phyloP scores from a whole-genome alignment of 2,888 invertebrate species.

The Tanytarsus gracilentus region DNA sequence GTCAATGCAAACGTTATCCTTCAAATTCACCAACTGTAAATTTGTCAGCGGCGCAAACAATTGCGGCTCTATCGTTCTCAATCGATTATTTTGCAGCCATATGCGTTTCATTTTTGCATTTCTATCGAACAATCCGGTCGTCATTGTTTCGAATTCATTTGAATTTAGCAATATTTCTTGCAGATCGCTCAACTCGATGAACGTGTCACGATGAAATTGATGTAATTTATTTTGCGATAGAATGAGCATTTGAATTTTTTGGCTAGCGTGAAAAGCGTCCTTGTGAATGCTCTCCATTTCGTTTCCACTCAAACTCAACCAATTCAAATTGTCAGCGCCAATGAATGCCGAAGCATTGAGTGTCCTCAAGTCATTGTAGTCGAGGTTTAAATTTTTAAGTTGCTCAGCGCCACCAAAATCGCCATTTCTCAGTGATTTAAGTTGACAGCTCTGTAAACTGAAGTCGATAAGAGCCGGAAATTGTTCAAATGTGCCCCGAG shows the following conservation, averaged over 20 bases:
- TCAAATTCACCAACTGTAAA: not conserved
- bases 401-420: constrained; percentile 13
- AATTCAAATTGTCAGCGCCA: constrained; percentile 9
- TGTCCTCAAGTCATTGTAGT: not conserved
- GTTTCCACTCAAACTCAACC: constrained; percentile 9
- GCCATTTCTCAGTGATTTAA: not conserved
- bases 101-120: not conserved
- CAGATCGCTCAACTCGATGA: not conserved
- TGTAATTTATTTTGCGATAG: constrained; percentile 23
- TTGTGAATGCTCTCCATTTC: not conserved
- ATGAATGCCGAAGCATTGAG: constrained; percentile 9
- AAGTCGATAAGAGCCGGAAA: constrained; percentile 20
- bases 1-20: constrained; percentile 7
- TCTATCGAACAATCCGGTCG: constrained; percentile 8
- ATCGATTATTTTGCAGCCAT: constrained; percentile 16
- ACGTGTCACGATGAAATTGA: not conserved
- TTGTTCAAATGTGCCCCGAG: not conserved
- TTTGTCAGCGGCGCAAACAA: not conserved
- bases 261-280: constrained; percentile 8
- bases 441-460: constrained; percentile 19
- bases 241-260: constrained; percentile 19
- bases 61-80: constrained; percentile 14
- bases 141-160: constrained; percentile 10
- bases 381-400: constrained; percentile 8
- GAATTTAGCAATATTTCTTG: constrained; percentile 3